These are phyloP conservation scores for Dasypogon diadema DNA, from an alignment of 2,888 invertebrate species.

Conservation along the genomic window DNA sequence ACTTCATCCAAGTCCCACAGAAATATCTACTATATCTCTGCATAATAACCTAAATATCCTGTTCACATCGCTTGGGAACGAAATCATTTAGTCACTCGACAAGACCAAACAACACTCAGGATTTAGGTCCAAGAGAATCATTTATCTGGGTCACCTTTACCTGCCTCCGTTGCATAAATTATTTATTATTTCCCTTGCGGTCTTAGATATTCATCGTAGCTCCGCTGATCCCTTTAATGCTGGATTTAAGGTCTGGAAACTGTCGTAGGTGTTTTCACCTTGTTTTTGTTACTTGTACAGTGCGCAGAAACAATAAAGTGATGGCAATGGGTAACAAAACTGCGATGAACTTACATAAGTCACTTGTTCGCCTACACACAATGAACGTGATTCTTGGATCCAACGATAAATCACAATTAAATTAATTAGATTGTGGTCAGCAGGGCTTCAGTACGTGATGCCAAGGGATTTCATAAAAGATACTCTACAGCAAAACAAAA, in stretches of 20 bases:
- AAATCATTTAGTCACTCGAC: no score
- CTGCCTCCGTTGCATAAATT: no score
- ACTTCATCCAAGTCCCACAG: no score
- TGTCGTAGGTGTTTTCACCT: background rate
- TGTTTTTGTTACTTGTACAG: background rate
- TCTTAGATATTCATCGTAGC: background rate
- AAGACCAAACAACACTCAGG: no score
- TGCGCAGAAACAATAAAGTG: background rate
- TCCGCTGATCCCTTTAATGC: background rate
- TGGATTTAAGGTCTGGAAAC: background rate
- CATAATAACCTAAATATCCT: no score
- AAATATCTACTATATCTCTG: no score
- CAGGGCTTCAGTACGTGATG: constrained; percentile 25
- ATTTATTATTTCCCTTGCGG: no score
- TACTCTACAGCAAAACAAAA: background rate
- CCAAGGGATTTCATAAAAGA: background rate
- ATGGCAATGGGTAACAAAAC: background rate
- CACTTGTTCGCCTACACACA: background rate
- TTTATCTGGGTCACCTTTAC: no score
- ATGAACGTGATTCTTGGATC: background rate
- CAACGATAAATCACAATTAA: constrained; percentile 29
- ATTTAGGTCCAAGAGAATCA: no score
- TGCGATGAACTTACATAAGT: background rate
- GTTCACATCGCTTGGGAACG: no score
- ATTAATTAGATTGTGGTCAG: constrained; percentile 33